These are phyloP conservation scores for Ellobius talpinus DNA, from an alignment of 2,113 vertebrate genomes.

Conservation along the genomic window DNA sequence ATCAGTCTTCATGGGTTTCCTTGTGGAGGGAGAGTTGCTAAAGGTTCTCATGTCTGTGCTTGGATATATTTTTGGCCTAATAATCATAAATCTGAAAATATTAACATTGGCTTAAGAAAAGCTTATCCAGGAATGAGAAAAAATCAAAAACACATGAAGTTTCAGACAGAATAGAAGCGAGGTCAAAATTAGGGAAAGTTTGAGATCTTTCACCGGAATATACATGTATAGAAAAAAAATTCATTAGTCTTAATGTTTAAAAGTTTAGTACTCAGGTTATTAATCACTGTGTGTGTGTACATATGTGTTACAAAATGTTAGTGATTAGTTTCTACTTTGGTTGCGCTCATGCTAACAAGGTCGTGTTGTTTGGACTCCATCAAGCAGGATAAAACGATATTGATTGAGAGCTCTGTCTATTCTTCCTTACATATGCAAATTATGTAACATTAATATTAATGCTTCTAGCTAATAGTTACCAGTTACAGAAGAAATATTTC, in stretches of 20 bases:
- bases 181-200: background rate
- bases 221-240: conserved; percentile 11
- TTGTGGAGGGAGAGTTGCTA: background rate
- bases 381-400: background rate
- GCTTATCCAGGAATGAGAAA: background rate
- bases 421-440: conserved; percentile 72
- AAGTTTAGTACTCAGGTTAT: background rate
- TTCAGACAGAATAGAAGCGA: background rate
- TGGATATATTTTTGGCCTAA: background rate
- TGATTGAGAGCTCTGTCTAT: conserved; percentile 45
- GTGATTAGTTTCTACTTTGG: background rate
- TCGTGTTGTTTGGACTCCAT: background rate
- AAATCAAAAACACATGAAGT: background rate
- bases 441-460: conserved; percentile 53
- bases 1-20: background rate
- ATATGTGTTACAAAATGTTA: background rate
- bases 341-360: background rate
- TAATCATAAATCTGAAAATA: background rate
- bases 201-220: background rate
- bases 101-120: background rate
- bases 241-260: background rate
- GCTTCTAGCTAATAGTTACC: background rate
- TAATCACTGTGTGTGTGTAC: background rate
- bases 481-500: conserved; percentile 7
- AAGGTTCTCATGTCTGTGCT: background rate